Evolutionary conservation across 2,888 invertebrate genomes (phyloP).

Genomic region (Agrilus mali): DNA sequence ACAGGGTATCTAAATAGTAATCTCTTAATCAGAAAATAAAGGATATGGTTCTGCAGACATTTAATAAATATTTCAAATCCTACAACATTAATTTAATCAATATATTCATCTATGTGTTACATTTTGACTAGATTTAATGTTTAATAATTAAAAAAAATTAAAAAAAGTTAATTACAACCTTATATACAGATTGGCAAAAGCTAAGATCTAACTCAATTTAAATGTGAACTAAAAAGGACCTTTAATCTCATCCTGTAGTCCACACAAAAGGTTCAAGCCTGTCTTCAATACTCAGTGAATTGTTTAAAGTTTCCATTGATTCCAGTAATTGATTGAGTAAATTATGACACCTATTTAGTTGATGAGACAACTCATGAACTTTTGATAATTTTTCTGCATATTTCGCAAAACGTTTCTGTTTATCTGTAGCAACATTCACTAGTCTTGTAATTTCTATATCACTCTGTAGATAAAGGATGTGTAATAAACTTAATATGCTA

Average conservation of each 20-base stretch:
- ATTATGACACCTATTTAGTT: constrained; percentile 69
- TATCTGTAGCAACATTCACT: constrained; percentile 57
- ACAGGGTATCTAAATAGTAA: too few species aligned
- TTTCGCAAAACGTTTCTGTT: constrained; percentile 72
- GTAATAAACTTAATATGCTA: constrained; percentile 2
- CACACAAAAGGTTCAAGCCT: constrained; percentile 80
- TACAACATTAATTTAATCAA: too few species aligned
- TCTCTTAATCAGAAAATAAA: too few species aligned
- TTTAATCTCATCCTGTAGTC: constrained; percentile 54
- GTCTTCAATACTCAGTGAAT: constrained; percentile 66
- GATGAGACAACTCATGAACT: constrained; percentile 71
- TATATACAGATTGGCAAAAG: too few species aligned
- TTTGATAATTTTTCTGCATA: constrained; percentile 77
- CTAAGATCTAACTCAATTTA: neutral
- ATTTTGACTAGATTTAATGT: too few species aligned
- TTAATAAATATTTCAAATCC: too few species aligned
- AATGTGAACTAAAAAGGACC: constrained; percentile 8
- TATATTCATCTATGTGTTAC: too few species aligned
- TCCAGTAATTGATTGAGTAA: constrained; percentile 74
- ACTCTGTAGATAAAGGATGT: constrained; percentile 37
- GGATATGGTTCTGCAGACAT: too few species aligned
- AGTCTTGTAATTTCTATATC: constrained; percentile 62
- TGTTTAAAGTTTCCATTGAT: constrained; percentile 75
- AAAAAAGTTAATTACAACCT: too few species aligned
- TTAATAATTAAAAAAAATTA: too few species aligned